These are phyloP conservation scores for Megalopta genalis DNA, from an alignment of 1,140 invertebrate species.

Conservation along the genomic window DNA sequence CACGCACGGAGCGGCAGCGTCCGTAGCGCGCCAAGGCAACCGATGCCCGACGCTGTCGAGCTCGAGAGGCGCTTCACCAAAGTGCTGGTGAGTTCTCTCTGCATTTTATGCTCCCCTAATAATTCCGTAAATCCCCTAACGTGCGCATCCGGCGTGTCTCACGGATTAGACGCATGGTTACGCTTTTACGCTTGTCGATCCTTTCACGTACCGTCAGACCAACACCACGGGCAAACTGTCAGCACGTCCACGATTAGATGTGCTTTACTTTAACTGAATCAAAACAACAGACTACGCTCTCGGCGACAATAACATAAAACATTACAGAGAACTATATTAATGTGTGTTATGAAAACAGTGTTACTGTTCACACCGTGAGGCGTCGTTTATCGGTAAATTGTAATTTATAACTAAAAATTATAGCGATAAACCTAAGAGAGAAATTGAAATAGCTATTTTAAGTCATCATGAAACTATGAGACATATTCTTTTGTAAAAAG, in stretches of 20 bases:
- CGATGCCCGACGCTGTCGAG: constrained; percentile 93
- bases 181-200: not conserved
- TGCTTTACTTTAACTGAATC: not conserved
- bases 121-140: not conserved
- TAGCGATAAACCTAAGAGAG: no score
- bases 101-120: not conserved
- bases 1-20: constrained; percentile 87
- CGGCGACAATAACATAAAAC: no score
- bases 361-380: no score
- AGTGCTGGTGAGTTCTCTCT: constrained; percentile 90
- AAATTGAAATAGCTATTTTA: no score
- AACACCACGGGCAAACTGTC: not conserved
- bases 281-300: no score
- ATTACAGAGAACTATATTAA: no score
- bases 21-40: constrained; percentile 87
- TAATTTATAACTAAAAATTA: no score
- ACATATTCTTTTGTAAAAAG: no score
- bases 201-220: not conserved
- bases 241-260: not conserved
- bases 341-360: no score
- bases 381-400: no score
- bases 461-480: no score
- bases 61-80: constrained; percentile 95
- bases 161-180: not conserved
- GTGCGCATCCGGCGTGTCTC: constrained; percentile 11